Evolutionary conservation across 2,113 vertebrate genomes (phyloP).

Genomic region (Diadophis punctatus): DNA sequence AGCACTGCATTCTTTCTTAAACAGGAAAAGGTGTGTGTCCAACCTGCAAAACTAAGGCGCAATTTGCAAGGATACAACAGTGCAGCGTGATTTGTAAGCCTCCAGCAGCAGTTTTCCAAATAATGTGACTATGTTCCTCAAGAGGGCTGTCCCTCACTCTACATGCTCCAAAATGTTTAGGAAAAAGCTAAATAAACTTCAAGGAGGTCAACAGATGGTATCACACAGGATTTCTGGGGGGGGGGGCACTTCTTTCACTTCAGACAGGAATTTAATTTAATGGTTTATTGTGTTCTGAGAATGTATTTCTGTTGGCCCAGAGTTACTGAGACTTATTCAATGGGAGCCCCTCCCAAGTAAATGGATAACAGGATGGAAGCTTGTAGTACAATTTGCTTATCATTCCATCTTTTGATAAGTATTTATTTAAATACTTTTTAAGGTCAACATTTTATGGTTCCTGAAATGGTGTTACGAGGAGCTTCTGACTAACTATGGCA

Average conservation of each 20-base stretch:
- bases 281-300: background rate
- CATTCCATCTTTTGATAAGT: background rate
- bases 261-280: background rate
- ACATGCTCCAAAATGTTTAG: background rate
- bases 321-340: background rate
- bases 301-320: background rate
- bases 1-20: background rate
- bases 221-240: background rate
- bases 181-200: background rate
- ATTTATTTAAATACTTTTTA: background rate
- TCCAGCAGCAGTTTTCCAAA: background rate
- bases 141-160: background rate
- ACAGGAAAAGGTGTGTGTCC: background rate
- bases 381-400: background rate
- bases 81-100: background rate
- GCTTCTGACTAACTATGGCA: background rate
- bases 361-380: background rate
- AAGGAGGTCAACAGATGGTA: background rate
- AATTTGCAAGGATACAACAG: background rate
- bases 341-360: background rate
- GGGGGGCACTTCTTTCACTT: background rate
- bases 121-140: background rate
- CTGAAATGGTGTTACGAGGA: background rate
- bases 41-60: background rate
- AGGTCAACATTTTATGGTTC: background rate